Percentiles rank a stretch among this genome's conserved stretches.
These are phyloP conservation scores for Drosophila rellima DNA, from an alignment of 2,888 invertebrate species.

Conservation along the genomic window DNA sequence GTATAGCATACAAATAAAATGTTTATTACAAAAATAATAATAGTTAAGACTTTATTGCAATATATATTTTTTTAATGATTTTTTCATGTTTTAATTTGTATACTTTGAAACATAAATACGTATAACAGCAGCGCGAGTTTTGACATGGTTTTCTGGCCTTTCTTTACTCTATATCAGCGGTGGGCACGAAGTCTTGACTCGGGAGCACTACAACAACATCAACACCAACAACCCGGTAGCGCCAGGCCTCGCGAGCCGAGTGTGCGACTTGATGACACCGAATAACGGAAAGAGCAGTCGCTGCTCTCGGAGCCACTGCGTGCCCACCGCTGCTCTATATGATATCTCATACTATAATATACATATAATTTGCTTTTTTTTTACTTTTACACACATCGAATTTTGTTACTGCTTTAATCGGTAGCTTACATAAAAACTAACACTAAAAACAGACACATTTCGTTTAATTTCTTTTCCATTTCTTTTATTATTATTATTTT, in stretches of 20 bases:
- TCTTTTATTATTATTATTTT: slow-evolving; percentile 41
- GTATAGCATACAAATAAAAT: slow-evolving; percentile 22
- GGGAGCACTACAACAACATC: no score
- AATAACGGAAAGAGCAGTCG: no score
- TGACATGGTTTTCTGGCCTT: slow-evolving; percentile 51
- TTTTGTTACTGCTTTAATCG: slow-evolving; percentile 54
- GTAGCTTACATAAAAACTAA: slow-evolving; percentile 77
- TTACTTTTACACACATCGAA: slow-evolving; percentile 57
- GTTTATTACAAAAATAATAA: slow-evolving; percentile 14
- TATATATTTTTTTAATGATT: slow-evolving; percentile 26
- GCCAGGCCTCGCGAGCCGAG: no score
- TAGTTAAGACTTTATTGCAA: slow-evolving; percentile 26
- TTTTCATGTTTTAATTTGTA: slow-evolving; percentile 7
- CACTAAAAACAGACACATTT: slow-evolving; percentile 84
- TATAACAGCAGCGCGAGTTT: slow-evolving; percentile 63
- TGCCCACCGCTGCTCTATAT: no score
- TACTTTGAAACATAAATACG: slow-evolving; percentile 43
- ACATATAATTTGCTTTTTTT: slow-evolving; percentile 11
- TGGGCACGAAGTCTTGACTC: no score
- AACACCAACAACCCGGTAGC: no score
- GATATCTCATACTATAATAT: slow-evolving; percentile 34
- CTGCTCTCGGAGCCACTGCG: no score
- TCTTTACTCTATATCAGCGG: slow-evolving; percentile 24
- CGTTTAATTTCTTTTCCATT: slow-evolving; percentile 56
- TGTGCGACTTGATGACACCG: no score